Percentiles rank a stretch among this genome's conserved stretches.
Evolutionary conservation across 1,140 invertebrate species (phyloP).

Genomic region (Caenorhabditis brenneri): DNA sequence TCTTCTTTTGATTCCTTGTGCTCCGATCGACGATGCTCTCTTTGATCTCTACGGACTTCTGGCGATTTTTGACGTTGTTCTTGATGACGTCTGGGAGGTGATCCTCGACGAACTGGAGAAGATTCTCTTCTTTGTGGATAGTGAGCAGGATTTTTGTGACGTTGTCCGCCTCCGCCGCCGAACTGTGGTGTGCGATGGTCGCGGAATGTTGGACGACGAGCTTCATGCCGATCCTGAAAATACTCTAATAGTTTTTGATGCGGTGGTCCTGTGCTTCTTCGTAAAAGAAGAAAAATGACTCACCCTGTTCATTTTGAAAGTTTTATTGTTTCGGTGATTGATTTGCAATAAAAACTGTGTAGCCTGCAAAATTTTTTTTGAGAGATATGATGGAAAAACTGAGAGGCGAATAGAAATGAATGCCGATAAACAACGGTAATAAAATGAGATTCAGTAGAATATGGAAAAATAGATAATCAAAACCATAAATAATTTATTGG

Average conservation of each 20-base stretch:
- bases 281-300: too few relatives aligned
- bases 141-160: not conserved
- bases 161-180: not conserved
- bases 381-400: too few relatives aligned
- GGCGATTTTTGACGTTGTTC: not conserved
- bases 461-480: too few relatives aligned
- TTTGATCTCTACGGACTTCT: not conserved
- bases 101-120: not conserved
- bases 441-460: too few relatives aligned
- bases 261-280: too few relatives aligned
- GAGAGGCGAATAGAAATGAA: too few relatives aligned
- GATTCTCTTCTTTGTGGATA: not conserved
- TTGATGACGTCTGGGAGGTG: not conserved
- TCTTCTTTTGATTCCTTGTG: conserved; percentile 15
- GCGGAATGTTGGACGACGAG: not conserved
- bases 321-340: too few relatives aligned
- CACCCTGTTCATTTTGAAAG: too few relatives aligned
- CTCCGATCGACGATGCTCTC: not conserved
- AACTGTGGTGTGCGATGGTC: conserved; percentile 21
- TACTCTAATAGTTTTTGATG: too few relatives aligned
- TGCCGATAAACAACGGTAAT: too few relatives aligned
- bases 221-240: not conserved
- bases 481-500: not conserved
- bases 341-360: too few relatives aligned
- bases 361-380: too few relatives aligned